Base-by-base conservation (phyloP, 2,888 invertebrate genomes). In the Listrodromus nycthemerus region DNA sequence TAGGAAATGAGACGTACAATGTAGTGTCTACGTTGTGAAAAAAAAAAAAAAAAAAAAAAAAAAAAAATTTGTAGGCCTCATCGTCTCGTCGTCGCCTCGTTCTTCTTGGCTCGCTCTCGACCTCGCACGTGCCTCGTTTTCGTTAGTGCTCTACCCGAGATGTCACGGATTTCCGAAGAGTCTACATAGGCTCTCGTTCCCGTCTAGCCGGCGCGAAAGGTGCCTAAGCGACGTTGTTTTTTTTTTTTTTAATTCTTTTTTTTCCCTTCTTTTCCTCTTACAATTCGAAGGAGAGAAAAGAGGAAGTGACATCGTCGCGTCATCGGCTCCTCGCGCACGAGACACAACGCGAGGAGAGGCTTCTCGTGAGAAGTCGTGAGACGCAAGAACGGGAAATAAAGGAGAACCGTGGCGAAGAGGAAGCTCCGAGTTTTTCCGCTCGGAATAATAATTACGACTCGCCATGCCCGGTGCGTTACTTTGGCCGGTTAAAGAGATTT, bases 41-140 rank as follows among this genome's bases (percentile, higher is more conserved):
- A 33, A 33, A 33, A 33, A 16, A 45, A 45, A 45, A 45, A 41
- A 41, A 41, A 41, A 41, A 33, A 16, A 66, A 24, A 41, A 8
- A 21, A 24, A 19, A 24, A 45, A 67, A 78, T 52, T 79, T 58
- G 86, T 67, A 87, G 86, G 87, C 81, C 89, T 87, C 70, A 55
- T 69, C 58, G 76, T 58, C n/a, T 76, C 65, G 75, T 81, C 66
- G 50, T 37, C 50, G 70, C 61, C 19, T 27, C 16, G n/a, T 41
- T 73, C 45, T 41, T 45, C 41, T n/a, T 8, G 37, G 21, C 24
- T 50, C 27, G 33, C 75, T 30, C 66, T 41, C 83, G 83, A 80
- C 79, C 78, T 71, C 82, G 86, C 86, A 85, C 86, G 86, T 86
- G 86, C 85, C 85, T 85, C 82, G 85, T 83, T 86, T 86, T 86